Conservation (phyloP, 2,113 vertebrate species). For the Hippocampus guttulatus region DNA sequence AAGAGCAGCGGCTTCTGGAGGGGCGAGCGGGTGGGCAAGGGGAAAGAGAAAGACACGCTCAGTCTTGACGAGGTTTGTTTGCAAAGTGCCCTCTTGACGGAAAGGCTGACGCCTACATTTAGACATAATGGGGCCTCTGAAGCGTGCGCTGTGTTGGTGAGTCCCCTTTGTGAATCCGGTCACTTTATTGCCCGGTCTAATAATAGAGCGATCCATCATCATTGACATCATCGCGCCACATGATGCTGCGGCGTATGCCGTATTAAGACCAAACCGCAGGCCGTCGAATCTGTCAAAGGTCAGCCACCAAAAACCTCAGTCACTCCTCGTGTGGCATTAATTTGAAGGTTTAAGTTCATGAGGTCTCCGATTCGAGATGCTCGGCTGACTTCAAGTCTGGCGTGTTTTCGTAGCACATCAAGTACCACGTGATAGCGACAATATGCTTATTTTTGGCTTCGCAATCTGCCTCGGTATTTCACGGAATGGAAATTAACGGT, state of each 20-base stretch:
- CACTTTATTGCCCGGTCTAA: slow-evolving; percentile 52
- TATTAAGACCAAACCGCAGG: slow-evolving; percentile 6
- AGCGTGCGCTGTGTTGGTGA: slow-evolving; percentile 20
- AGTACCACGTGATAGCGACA: not conserved
- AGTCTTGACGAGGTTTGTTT: slow-evolving; percentile 52
- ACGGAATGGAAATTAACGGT: slow-evolving; percentile 3
- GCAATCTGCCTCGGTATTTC: not conserved
- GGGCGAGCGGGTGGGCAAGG: slow-evolving; percentile 8
- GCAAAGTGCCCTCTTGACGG: slow-evolving; percentile 44
- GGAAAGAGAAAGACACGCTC: slow-evolving; percentile 36
- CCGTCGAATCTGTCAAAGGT: slow-evolving; percentile 1
- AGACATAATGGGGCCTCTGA: slow-evolving; percentile 72
- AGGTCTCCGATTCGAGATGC: slow-evolving; percentile 15
- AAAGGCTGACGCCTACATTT: slow-evolving; percentile 54
- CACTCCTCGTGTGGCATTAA: not conserved
- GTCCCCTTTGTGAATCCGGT: slow-evolving; percentile 57
- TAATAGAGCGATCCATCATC: slow-evolving; percentile 69
- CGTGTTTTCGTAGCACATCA: not conserved
- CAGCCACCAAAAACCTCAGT: not conserved
- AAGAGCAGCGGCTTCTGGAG: slow-evolving; percentile 21
- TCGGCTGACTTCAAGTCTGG: slow-evolving; percentile 8
- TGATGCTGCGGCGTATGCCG: slow-evolving; percentile 41
- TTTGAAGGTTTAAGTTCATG: slow-evolving; percentile 22
- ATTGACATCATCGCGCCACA: slow-evolving; percentile 56
- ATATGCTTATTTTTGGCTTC: not conserved